Percentiles rank a stretch among this genome's conserved stretches.
Conservation (phyloP, 2,113 vertebrate genomes). For the Cyanoderma ruficeps region DNA sequence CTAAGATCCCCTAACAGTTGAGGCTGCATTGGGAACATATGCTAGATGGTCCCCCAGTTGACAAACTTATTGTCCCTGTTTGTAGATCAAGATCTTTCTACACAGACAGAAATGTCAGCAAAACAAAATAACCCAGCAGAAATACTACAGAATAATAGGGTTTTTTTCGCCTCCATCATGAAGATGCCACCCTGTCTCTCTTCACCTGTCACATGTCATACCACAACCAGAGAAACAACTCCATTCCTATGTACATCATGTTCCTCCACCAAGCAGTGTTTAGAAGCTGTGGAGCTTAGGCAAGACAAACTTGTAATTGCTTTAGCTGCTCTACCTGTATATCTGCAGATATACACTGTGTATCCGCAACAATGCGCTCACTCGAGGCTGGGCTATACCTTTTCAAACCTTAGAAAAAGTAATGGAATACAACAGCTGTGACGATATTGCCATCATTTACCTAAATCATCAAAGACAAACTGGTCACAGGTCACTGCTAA, state of each 20-base stretch:
- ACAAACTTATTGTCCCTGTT: background rate
- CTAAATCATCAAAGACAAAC: slow-evolving; percentile 83
- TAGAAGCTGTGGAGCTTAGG: background rate
- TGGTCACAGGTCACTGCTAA: slow-evolving; percentile 85
- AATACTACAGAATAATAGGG: background rate
- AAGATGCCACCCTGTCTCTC: background rate
- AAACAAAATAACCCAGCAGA: background rate
- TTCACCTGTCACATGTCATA: background rate
- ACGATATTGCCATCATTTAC: slow-evolving; percentile 70
- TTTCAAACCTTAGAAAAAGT: background rate
- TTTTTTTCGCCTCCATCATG: background rate
- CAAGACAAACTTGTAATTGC: background rate
- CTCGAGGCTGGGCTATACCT: background rate
- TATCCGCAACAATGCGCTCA: background rate
- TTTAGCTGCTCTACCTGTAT: background rate
- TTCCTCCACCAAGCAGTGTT: background rate
- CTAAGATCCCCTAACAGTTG: background rate
- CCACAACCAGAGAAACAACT: background rate
- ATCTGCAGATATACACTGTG: background rate
- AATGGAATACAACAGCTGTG: background rate
- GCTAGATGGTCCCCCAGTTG: too few species aligned
- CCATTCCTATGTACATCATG: background rate
- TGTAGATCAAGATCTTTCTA: background rate
- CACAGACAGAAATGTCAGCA: background rate
- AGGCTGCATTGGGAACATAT: background rate